Conservation (phyloP, 2,888 invertebrate species). For the Eupithecia tripunctaria region DNA sequence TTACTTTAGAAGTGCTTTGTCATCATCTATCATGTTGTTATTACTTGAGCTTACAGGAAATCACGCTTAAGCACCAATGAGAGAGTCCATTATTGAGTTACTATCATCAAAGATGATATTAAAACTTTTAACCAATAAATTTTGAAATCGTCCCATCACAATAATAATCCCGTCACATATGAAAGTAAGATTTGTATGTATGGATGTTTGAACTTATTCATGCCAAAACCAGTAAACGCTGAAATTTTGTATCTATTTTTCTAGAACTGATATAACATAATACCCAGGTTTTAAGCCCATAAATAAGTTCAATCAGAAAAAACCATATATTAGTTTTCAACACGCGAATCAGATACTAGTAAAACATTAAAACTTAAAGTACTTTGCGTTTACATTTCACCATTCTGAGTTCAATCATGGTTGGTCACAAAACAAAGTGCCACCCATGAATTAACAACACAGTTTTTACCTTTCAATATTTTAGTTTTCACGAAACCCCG, state of each 20-base stretch:
- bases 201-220: neutral
- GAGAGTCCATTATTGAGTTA: neutral
- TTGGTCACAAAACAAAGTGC: slow-evolving; percentile 9
- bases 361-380: neutral
- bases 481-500: slow-evolving; percentile 28
- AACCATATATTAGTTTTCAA: too few species aligned
- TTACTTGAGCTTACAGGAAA: slow-evolving; percentile 11
- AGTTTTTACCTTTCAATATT: slow-evolving; percentile 24
- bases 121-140: neutral
- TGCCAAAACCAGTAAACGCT: neutral
- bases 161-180: neutral
- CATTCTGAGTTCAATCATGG: neutral
- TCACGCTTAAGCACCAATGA: neutral
- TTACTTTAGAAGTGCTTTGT: slow-evolving; percentile 26
- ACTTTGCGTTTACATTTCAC: neutral
- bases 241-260: neutral
- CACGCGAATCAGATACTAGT: too few species aligned
- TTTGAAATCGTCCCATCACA: neutral
- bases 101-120: neutral
- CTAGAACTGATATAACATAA: neutral
- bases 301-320: neutral
- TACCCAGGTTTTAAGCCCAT: neutral
- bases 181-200: neutral
- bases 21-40: slow-evolving; percentile 34
- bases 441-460: slow-evolving; percentile 16